These are phyloP conservation scores for Dissostichus mawsoni DNA, from an alignment of 2,113 vertebrate species.

Conservation along the genomic window DNA sequence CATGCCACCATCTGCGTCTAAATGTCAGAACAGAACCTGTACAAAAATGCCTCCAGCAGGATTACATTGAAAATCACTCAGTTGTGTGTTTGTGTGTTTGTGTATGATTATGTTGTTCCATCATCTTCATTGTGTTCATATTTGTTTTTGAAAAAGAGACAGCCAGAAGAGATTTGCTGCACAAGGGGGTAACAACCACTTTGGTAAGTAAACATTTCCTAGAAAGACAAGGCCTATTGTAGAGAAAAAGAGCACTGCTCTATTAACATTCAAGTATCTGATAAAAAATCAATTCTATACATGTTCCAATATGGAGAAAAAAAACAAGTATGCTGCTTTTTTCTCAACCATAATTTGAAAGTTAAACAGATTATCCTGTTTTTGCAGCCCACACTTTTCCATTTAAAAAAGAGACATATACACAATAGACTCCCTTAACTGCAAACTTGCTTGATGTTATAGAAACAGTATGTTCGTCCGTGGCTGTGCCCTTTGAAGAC, in stretches of 20 bases:
- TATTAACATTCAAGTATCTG: constrained; percentile 38
- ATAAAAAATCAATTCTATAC: constrained; percentile 2
- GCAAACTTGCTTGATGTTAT: constrained; percentile 14
- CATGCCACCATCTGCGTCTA: constrained; percentile 37
- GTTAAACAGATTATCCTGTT: constrained; percentile 16
- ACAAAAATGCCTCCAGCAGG: constrained; percentile 48
- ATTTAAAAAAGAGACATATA: not conserved
- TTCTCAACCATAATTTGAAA: not conserved
- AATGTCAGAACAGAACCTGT: constrained; percentile 51
- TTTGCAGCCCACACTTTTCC: not conserved
- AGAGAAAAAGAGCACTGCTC: constrained; percentile 4
- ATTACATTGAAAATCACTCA: constrained; percentile 52
- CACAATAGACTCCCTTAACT: constrained; percentile 3
- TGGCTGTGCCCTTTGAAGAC: constrained; percentile 16
- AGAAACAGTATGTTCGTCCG: constrained; percentile 7
- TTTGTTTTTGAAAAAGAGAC: constrained; percentile 6
- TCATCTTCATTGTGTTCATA: constrained; percentile 29
- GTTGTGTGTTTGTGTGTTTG: not conserved
- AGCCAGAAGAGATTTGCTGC: constrained; percentile 32
- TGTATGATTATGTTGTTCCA: constrained; percentile 12
- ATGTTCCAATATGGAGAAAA: not conserved
- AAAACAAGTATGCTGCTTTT: not conserved
- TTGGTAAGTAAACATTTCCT: constrained; percentile 74
- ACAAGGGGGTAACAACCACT: constrained; percentile 44
- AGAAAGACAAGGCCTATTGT: constrained; percentile 44